Conservation (phyloP, 2,113 vertebrate species). For the Sterrhoptilus dennistouni region DNA sequence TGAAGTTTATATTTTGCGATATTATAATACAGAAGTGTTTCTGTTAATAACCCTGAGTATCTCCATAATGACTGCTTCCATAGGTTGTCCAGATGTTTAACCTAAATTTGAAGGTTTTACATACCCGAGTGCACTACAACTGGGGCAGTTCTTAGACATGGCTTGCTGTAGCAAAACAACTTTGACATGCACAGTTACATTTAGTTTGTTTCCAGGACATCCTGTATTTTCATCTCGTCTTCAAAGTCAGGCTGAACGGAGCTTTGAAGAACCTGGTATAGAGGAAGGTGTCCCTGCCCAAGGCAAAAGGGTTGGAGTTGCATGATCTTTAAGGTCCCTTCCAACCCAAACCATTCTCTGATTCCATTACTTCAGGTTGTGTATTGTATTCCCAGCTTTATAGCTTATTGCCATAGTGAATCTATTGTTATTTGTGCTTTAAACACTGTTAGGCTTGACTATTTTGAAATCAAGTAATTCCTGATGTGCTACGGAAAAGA, state of each 20-base stretch:
- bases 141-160: background rate
- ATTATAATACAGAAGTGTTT: background rate
- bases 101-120: background rate
- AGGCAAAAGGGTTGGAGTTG: background rate
- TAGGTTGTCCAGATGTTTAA: background rate
- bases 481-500: background rate
- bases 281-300: background rate
- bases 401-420: slow-evolving; percentile 3
- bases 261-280: background rate
- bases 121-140: background rate
- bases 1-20: background rate
- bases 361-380: background rate
- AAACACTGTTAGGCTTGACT: background rate
- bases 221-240: background rate
- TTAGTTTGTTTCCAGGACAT: background rate
- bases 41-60: background rate
- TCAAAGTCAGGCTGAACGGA: background rate
- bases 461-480: background rate
- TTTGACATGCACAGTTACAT: background rate
- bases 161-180: background rate
- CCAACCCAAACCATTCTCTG: background rate
- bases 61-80: background rate
- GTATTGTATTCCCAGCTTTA: background rate
- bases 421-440: background rate
- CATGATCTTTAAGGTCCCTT: background rate